phyloP scores from a whole-genome alignment of 2,888 invertebrate genomes.

The Mythimna loreyi region DNA sequence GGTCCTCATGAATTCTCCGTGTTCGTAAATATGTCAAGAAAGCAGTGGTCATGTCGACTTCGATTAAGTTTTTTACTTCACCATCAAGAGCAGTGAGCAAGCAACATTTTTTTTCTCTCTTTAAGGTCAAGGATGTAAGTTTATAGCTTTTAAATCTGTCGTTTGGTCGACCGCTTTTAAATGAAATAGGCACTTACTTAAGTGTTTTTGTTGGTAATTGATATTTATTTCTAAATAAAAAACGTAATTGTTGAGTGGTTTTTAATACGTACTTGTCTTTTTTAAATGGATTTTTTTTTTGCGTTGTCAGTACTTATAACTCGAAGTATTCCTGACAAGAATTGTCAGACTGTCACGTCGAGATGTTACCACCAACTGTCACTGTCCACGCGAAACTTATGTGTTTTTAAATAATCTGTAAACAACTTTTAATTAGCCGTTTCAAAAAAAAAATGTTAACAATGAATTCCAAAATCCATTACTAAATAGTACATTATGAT shows the following conservation, averaged over 20 bases:
- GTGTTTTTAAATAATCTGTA: no score
- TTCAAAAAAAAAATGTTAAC: no score
- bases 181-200: slow-evolving; percentile 3
- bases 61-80: slow-evolving; percentile 50
- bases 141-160: slow-evolving; percentile 21
- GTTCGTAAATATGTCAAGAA: slow-evolving; percentile 55
- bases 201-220: not conserved
- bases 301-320: no score
- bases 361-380: no score
- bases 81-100: slow-evolving; percentile 45
- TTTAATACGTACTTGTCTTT: not conserved
- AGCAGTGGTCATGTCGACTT: slow-evolving; percentile 50
- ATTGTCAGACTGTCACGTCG: no score
- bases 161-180: slow-evolving; percentile 19
- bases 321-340: no score
- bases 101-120: slow-evolving; percentile 30
- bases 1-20: slow-evolving; percentile 42
- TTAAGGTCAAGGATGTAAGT: slow-evolving; percentile 36
- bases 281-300: no score
- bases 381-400: no score
- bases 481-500: no score
- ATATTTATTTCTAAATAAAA: not conserved
- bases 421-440: no score
- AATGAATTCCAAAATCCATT: no score
- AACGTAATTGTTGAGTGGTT: not conserved